phyloP scores from a whole-genome alignment of 2,113 vertebrate species.

The Tetraodon nigroviridis region DNA sequence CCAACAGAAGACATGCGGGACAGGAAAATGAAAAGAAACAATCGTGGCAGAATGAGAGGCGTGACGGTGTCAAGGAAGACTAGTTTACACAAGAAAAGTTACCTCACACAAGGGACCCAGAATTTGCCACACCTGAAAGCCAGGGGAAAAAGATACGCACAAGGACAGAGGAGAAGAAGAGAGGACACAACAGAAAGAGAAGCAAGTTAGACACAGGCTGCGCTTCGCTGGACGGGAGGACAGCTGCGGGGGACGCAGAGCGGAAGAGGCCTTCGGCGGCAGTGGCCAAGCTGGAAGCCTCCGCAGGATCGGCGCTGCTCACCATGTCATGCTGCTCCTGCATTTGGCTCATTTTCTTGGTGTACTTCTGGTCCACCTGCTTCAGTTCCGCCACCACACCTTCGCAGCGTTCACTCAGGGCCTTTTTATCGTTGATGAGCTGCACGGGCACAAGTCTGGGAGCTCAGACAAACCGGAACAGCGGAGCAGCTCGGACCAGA shows the following conservation, averaged over 20 bases:
- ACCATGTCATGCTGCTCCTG: slow-evolving; percentile 93
- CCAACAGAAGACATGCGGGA: slow-evolving; percentile 23
- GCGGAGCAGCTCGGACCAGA: background rate
- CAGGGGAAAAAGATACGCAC: slow-evolving; percentile 48
- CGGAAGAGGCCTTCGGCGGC: background rate
- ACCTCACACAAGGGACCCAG: slow-evolving; percentile 88
- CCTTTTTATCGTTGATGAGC: slow-evolving; percentile 93
- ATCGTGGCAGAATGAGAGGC: slow-evolving; percentile 11
- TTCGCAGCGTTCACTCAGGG: slow-evolving; percentile 85
- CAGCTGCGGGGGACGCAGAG: background rate
- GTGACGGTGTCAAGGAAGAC: background rate
- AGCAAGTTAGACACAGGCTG: background rate
- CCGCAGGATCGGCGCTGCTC: slow-evolving; percentile 37
- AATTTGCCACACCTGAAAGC: slow-evolving; percentile 86
- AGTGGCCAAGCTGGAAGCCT: background rate
- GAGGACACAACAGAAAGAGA: slow-evolving; percentile 23
- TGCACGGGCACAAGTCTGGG: slow-evolving; percentile 37
- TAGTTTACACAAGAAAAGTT: slow-evolving; percentile 57
- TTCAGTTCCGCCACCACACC: slow-evolving; percentile 82
- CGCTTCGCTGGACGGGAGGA: background rate
- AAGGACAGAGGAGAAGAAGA: slow-evolving; percentile 10
- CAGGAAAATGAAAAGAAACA: slow-evolving; percentile 16
- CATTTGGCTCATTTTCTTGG: slow-evolving; percentile 83
- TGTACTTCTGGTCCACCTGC: slow-evolving; percentile 85
- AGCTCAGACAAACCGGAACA: background rate